Evolutionary conservation across 2,888 invertebrate species (phyloP).

Genomic region (Calameuta pallipes): DNA sequence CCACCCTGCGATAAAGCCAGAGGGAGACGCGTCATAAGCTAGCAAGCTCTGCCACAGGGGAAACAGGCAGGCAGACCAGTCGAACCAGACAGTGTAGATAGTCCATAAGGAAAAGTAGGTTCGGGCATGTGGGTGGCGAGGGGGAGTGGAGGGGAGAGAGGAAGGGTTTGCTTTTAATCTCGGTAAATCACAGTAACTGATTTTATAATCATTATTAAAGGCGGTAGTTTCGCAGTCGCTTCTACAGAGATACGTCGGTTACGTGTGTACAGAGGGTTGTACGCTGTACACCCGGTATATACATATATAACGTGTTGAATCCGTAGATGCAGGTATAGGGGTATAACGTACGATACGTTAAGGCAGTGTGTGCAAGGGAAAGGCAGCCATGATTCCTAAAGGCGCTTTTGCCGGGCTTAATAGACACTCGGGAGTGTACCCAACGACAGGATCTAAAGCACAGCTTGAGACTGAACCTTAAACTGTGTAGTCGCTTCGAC

Average conservation of each 20-base stretch:
- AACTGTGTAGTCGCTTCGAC: too few relatives aligned
- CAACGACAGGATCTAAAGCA: slow-evolving; percentile 4
- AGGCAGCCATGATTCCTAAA: slow-evolving; percentile 8
- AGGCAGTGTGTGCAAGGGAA: neutral
- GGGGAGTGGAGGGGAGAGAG: neutral
- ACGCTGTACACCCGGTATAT: neutral
- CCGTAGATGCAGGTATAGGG: too few relatives aligned
- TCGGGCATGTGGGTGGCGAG: too few relatives aligned
- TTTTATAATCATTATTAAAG: slow-evolving; percentile 46
- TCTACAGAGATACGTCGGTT: neutral
- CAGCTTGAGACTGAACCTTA: slow-evolving; percentile 4
- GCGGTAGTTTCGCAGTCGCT: slow-evolving; percentile 21
- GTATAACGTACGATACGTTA: too few relatives aligned
- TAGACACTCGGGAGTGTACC: slow-evolving; percentile 3
- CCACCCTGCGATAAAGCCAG: neutral
- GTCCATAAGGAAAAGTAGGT: too few relatives aligned
- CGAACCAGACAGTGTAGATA: too few relatives aligned
- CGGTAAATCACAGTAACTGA: slow-evolving; percentile 40
- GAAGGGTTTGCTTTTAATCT: slow-evolving; percentile 41
- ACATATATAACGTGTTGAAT: neutral
- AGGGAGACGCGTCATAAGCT: too few relatives aligned
- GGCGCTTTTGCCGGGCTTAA: neutral
- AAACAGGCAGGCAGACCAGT: too few relatives aligned
- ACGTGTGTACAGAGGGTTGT: neutral
- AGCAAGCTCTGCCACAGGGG: too few relatives aligned